These are phyloP conservation scores for Mesoligia furuncula DNA, from an alignment of 2,888 invertebrate species.

Conservation along the genomic window DNA sequence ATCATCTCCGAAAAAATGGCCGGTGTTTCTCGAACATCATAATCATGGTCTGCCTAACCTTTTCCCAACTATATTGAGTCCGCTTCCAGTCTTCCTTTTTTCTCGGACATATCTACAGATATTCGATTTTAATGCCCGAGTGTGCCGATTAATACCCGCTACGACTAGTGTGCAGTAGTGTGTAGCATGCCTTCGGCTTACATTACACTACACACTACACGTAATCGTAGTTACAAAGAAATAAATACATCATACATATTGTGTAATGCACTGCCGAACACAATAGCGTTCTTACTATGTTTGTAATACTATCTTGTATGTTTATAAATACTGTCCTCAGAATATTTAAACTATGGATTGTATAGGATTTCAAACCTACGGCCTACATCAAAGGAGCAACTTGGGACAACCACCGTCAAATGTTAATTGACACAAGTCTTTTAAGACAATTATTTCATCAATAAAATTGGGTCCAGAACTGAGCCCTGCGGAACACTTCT, in stretches of 20 bases:
- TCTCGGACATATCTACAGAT: background rate
- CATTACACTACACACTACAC: background rate
- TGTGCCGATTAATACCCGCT: background rate
- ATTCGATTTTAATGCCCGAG: no score
- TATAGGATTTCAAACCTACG: background rate
- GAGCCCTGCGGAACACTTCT: background rate
- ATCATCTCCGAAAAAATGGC: background rate
- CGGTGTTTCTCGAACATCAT: background rate
- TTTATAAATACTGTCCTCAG: slow-evolving; percentile 1
- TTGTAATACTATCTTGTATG: background rate
- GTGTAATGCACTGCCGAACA: background rate
- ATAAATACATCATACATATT: background rate
- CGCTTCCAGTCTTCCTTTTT: no score
- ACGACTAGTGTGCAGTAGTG: background rate
- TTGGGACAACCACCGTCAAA: background rate
- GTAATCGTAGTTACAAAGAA: slow-evolving; percentile 13
- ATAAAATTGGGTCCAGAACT: background rate
- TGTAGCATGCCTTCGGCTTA: background rate
- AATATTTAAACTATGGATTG: background rate
- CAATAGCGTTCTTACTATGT: background rate
- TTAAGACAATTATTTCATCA: background rate
- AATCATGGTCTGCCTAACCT: background rate
- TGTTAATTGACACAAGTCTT: background rate
- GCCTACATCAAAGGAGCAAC: background rate
- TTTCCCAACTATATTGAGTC: no score